These are phyloP conservation scores for Drosophila koepferae DNA, from an alignment of 2,888 invertebrate genomes.

Conservation along the genomic window DNA sequence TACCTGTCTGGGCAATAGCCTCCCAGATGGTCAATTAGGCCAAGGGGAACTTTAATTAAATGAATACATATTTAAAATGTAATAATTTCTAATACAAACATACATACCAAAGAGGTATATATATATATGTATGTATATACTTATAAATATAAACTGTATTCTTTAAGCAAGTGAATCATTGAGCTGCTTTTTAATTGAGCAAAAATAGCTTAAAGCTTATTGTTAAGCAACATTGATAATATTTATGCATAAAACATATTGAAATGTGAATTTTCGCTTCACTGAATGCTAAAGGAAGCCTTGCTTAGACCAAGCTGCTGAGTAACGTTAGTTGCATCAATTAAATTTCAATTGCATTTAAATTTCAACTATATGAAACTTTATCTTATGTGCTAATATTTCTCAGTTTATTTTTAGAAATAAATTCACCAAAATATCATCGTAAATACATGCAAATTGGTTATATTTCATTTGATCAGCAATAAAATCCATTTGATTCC, in stretches of 20 bases:
- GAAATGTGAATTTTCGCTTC: neutral
- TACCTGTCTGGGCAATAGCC: constrained; percentile 6
- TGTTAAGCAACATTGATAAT: neutral
- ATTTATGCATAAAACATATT: neutral
- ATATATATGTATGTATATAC: neutral
- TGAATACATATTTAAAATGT: constrained; percentile 9
- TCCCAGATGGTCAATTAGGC: constrained; percentile 13
- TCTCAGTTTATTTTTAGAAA: no score
- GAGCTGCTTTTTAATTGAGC: neutral
- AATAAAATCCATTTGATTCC: neutral
- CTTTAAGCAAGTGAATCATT: neutral
- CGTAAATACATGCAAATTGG: no score
- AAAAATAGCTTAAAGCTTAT: neutral
- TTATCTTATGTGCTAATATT: no score
- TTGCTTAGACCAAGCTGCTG: neutral
- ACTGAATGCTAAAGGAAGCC: no score
- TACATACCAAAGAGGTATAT: neutral
- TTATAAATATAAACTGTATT: neutral
- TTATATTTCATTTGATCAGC: neutral
- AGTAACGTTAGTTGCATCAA: neutral
- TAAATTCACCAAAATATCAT: no score
- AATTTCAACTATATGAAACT: neutral
- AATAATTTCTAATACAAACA: neutral
- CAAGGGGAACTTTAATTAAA: constrained; percentile 50
- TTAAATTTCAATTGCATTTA: neutral